Base-by-base conservation (phyloP, 2,888 invertebrate genomes). In the Melangyna quadrimaculata region DNA sequence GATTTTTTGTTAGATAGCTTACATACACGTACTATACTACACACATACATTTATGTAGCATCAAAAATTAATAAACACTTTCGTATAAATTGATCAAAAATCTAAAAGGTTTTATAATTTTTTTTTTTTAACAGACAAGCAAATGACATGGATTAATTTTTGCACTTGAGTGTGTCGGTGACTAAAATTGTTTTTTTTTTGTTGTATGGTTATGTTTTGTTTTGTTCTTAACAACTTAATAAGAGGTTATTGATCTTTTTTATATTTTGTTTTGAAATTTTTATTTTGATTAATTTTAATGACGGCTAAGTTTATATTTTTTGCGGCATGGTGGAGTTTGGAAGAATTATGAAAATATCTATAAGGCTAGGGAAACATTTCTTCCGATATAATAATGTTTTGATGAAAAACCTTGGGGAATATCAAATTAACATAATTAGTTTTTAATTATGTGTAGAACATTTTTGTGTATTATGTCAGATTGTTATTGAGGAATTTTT, bases 181-280 rank as follows among this genome's bases (percentile, higher is more conserved):
- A 61, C 29, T 65, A 17, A 53, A 48, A 14, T 55, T 55, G 40
- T 6, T 24, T 29, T 40, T 51, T 19, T 65, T n/a, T n/a, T n/a
- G n/a, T n/a, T n/a, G n/a, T n/a, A n/a, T n/a, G n/a, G n/a, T n/a
- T n/a, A n/a, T n/a, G n/a, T n/a, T n/a, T n/a, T 61, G 14, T 71
- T 29, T 40, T 22, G 12, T 40, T 40, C 12, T 22, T 61, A 69
- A 78, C 61, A 45, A 65, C 12, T 19, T 45, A 65, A 65, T 69
- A 55, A 45, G 24, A 61, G 82, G 82, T 82, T 72, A 61, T 73
- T 78, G 82, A 78, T 78, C 82, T 75, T 63, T 1, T 45, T 19
- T 19, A 5, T 10, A 14, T 35, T 57, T 22, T 22, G 22, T 22
- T 65, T 65, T 65, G 45, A 45, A 29, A 45, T 61, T 43, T n/a